Conservation (phyloP, 2,888 invertebrate species). For the Sinotaia quadrata region DNA sequence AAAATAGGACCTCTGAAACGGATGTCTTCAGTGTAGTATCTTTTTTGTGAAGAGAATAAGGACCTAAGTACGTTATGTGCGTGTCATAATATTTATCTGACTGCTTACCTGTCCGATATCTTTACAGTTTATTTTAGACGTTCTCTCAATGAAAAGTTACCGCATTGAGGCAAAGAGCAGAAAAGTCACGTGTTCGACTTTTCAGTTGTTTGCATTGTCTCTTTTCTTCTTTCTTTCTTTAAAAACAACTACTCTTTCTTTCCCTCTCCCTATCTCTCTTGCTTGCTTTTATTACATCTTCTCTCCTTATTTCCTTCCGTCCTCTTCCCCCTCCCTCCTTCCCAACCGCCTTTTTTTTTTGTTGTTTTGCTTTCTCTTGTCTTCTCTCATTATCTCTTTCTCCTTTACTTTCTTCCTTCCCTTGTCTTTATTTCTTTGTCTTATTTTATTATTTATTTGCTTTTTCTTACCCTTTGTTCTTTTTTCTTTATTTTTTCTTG, state of each 20-base stretch:
- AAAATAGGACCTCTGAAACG: no score
- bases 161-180: no score
- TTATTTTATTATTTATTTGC: background rate
- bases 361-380: background rate
- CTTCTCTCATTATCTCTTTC: conserved; percentile 4
- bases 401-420: background rate
- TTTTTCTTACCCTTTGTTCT: background rate
- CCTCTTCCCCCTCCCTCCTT: background rate
- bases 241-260: background rate
- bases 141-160: no score
- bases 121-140: no score
- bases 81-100: no score
- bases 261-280: background rate
- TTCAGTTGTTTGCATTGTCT: background rate
- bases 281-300: background rate
- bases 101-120: no score
- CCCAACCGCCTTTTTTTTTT: background rate
- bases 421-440: background rate
- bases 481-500: background rate
- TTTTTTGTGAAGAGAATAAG: no score
- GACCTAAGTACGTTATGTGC: no score
- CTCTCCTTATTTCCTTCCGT: background rate
- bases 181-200: no score
- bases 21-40: no score
- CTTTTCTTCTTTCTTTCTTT: background rate